A percentile compares a stretch with the other conserved stretches of the same genome.
Conservation (phyloP, 2,113 vertebrate species). For the Perccottus glenii region DNA sequence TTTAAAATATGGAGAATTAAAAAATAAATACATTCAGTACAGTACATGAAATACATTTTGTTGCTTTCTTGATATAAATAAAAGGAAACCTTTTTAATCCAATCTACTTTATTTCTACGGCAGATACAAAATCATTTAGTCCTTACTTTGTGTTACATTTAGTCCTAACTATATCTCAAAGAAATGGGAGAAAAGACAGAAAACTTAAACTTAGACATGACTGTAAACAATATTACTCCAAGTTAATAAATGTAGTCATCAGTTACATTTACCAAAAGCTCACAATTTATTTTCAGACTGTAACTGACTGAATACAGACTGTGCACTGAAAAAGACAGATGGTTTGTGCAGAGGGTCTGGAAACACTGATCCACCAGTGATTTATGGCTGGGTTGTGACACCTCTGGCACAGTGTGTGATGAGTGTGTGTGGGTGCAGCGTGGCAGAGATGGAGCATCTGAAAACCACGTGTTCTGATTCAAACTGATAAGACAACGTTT, state of each 20-base stretch:
- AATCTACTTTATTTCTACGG: too few species aligned
- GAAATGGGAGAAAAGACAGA: too few species aligned
- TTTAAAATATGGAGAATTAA: too few species aligned
- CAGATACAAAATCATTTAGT: too few species aligned
- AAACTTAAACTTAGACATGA: too few species aligned
- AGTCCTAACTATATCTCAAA: not conserved
- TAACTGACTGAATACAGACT: not conserved
- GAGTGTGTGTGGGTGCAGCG: conserved; percentile 19
- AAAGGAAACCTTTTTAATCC: too few species aligned
- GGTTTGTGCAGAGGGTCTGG: conserved; percentile 48
- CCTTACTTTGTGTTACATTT: too few species aligned
- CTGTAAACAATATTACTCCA: not conserved
- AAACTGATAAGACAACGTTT: conserved; percentile 50
- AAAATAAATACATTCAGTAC: too few species aligned
- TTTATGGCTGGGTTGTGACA: conserved; percentile 65
- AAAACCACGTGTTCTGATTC: conserved; percentile 56
- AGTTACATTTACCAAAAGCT: not conserved
- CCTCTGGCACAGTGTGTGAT: conserved; percentile 43
- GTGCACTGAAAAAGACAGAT: conserved; percentile 36
- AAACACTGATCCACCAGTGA: conserved; percentile 58
- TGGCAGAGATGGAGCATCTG: conserved; percentile 45
- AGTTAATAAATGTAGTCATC: not conserved
- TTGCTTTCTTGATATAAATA: too few species aligned
- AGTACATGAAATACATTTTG: too few species aligned
- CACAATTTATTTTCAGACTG: not conserved